These are phyloP conservation scores for Cavia porcellus DNA, from an alignment of 2,113 vertebrate genomes.

Conservation along the genomic window DNA sequence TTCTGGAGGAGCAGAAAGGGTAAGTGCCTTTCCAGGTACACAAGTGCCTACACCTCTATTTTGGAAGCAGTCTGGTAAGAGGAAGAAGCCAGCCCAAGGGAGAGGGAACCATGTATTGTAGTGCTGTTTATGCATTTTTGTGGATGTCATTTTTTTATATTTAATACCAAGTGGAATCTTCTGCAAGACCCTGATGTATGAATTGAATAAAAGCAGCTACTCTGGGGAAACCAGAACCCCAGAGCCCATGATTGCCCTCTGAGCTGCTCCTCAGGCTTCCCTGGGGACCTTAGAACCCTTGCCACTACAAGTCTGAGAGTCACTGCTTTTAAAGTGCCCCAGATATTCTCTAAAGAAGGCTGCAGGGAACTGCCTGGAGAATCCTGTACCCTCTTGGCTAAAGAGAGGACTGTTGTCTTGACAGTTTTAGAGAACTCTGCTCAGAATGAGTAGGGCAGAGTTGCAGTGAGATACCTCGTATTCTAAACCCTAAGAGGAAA, in stretches of 20 bases:
- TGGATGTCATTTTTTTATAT: slow-evolving; percentile 61
- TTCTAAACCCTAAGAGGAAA: not conserved
- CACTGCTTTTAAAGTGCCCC: not conserved
- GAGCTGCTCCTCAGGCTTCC: not conserved
- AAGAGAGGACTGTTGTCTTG: slow-evolving; percentile 30
- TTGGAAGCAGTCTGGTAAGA: not conserved
- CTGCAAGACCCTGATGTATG: slow-evolving; percentile 14
- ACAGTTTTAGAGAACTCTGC: not conserved
- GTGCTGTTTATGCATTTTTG: slow-evolving; percentile 17
- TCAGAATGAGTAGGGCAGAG: not conserved
- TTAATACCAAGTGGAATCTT: slow-evolving; percentile 63
- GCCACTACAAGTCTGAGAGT: not conserved
- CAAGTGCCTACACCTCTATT: not conserved
- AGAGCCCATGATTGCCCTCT: not conserved
- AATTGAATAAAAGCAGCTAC: slow-evolving; percentile 36
- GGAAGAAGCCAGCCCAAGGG: not conserved
- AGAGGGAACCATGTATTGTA: not conserved
- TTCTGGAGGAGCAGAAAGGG: not conserved
- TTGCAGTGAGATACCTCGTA: not conserved
- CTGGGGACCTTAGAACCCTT: not conserved
- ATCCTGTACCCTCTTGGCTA: not conserved
- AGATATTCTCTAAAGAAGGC: not conserved
- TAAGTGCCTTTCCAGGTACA: not conserved
- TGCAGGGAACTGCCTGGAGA: not conserved
- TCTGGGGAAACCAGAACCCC: not conserved